Percentiles rank a stretch among this genome's conserved stretches.
Evolutionary conservation across 2,797 vertebrate species (phyloP).

Genomic region (Tapera naevia): DNA sequence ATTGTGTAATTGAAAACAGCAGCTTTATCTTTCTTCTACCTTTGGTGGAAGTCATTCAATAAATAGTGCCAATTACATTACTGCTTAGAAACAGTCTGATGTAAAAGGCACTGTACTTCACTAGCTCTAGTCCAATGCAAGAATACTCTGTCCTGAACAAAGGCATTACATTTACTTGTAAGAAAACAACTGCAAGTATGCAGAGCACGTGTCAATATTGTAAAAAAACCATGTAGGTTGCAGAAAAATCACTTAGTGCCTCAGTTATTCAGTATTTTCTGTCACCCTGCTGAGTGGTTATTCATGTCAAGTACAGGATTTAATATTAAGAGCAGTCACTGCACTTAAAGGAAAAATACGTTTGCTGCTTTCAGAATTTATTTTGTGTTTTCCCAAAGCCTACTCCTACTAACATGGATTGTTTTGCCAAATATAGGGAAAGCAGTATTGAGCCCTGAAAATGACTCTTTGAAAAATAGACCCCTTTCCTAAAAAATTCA

Average conservation of each 20-base stretch:
- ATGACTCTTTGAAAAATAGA: background rate
- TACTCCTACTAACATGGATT: background rate
- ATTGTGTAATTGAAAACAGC: conserved; percentile 63
- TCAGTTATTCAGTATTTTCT: background rate
- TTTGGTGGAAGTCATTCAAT: background rate
- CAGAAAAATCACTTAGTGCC: conserved; percentile 32
- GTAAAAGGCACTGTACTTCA: background rate
- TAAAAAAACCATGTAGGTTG: background rate
- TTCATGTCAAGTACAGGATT: background rate
- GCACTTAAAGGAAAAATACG: conserved; percentile 5
- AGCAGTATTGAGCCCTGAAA: background rate
- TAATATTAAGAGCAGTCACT: background rate
- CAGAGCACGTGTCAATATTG: background rate
- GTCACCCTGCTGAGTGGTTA: conserved; percentile 26
- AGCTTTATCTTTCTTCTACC: conserved; percentile 40
- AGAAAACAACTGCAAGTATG: background rate
- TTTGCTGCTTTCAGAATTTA: background rate
- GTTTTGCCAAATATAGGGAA: background rate
- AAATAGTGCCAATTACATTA: background rate
- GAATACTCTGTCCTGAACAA: background rate
- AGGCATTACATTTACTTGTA: background rate
- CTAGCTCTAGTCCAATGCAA: background rate
- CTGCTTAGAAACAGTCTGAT: background rate
- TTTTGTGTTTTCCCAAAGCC: background rate
- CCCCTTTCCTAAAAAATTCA: background rate